These are phyloP conservation scores for Pachydiplax longipennis DNA, from an alignment of 2,888 invertebrate genomes.

Conservation along the genomic window DNA sequence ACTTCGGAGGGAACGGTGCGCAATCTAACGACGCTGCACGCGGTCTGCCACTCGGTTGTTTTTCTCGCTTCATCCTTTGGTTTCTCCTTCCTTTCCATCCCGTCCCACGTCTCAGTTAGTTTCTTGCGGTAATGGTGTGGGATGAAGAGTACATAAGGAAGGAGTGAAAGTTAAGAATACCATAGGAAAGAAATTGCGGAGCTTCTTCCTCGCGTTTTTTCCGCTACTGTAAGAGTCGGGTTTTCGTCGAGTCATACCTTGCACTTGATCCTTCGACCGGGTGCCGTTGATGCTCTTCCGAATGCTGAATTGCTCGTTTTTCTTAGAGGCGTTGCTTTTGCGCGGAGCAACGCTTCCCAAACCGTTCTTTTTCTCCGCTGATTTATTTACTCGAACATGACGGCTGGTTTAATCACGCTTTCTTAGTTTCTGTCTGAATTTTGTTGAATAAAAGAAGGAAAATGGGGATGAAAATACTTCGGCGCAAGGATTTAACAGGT, in stretches of 20 bases:
- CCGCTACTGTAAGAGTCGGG: neutral
- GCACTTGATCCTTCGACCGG: neutral
- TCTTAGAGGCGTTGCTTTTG: neutral
- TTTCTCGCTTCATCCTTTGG: neutral
- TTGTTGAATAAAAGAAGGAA: no score
- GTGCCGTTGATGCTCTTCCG: neutral
- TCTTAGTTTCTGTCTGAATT: no score
- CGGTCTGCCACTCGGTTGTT: neutral
- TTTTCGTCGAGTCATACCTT: conserved; percentile 7
- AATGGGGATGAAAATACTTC: no score
- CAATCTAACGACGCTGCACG: neutral
- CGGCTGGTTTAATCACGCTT: neutral
- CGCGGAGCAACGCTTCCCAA: neutral
- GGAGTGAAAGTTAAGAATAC: conserved; percentile 8
- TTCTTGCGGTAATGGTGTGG: neutral
- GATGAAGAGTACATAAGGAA: neutral
- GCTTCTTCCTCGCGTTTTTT: neutral
- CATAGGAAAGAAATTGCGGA: neutral
- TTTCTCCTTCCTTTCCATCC: neutral
- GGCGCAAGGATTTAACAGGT: no score
- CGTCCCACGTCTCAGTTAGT: neutral
- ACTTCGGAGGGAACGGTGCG: neutral
- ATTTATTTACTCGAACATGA: neutral
- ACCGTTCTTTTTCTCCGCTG: neutral
- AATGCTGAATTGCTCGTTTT: neutral